Percentiles rank a stretch among this genome's conserved stretches.
Conservation (phyloP, 2,113 vertebrate species). For the Atlantisia rogersi region DNA sequence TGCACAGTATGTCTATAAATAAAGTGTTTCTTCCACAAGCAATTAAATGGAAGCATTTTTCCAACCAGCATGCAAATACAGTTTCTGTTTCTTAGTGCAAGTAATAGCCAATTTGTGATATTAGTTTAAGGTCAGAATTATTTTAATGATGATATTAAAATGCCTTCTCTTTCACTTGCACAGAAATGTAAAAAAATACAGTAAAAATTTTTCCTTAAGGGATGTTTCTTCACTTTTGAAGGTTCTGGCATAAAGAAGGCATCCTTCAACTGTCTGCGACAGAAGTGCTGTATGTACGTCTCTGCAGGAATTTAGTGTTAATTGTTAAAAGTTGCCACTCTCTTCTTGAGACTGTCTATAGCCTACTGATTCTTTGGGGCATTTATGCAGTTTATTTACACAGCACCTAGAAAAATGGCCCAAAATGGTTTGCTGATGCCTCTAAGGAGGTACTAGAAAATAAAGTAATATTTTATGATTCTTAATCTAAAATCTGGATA, state of each 20-base stretch:
- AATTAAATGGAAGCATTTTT: slow-evolving; percentile 69
- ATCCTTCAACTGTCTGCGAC: background rate
- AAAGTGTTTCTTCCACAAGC: slow-evolving; percentile 64
- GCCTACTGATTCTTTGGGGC: background rate
- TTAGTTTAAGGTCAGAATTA: slow-evolving; percentile 39
- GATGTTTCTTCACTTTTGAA: background rate
- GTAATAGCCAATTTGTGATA: slow-evolving; percentile 37
- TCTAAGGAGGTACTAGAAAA: background rate
- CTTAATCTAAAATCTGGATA: background rate
- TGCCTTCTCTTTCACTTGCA: background rate
- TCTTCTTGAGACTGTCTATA: background rate
- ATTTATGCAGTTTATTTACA: background rate
- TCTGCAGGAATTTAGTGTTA: background rate
- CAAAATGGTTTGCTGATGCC: background rate
- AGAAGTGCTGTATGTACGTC: background rate
- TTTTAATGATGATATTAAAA: slow-evolving; percentile 35
- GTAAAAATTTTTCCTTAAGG: background rate
- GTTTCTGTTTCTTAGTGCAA: slow-evolving; percentile 21
- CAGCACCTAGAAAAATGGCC: background rate
- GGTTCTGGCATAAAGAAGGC: background rate
- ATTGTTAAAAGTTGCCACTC: background rate
- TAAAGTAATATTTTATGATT: background rate
- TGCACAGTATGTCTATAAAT: slow-evolving; percentile 70
- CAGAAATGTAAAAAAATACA: background rate
- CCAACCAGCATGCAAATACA: slow-evolving; percentile 50